Conservation (phyloP, 2,797 vertebrate species). For the Microctenopoma lineatum region DNA sequence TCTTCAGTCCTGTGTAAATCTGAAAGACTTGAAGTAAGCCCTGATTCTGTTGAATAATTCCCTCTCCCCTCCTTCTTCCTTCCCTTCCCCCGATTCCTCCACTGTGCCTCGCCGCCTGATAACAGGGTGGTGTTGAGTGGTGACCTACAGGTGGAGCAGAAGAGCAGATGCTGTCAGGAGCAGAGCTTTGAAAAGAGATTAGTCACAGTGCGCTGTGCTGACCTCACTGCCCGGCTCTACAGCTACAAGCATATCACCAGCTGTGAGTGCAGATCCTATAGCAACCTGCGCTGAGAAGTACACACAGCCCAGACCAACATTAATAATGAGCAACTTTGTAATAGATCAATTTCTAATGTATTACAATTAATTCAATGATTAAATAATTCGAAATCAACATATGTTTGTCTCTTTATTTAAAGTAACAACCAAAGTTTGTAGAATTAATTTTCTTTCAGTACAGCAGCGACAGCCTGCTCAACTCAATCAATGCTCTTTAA, state of each 20-base stretch:
- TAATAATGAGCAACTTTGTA: background rate
- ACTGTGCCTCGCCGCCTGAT: background rate
- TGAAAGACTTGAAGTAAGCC: background rate
- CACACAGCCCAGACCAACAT: background rate
- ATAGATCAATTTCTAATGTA: accelerated
- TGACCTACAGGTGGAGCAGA: conserved; percentile 58
- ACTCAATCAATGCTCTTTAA: no score
- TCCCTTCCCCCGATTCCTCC: background rate
- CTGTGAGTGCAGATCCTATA: conserved; percentile 64
- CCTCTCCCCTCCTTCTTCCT: background rate
- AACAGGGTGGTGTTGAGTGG: conserved; percentile 33
- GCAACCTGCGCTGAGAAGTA: background rate
- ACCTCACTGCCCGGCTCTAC: conserved; percentile 11
- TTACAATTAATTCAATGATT: background rate
- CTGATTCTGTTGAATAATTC: background rate
- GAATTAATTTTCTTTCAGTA: no score
- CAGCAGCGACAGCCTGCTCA: no score
- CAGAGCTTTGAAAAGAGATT: conserved; percentile 28
- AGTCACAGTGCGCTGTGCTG: conserved; percentile 57
- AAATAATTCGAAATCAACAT: background rate
- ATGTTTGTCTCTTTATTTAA: background rate
- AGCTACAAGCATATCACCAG: conserved; percentile 68
- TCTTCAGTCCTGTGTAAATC: background rate
- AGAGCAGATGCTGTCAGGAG: conserved; percentile 46
- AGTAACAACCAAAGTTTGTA: background rate